phyloP scores from a whole-genome alignment of 2,797 vertebrate genomes.

The Sebastes reedi region DNA sequence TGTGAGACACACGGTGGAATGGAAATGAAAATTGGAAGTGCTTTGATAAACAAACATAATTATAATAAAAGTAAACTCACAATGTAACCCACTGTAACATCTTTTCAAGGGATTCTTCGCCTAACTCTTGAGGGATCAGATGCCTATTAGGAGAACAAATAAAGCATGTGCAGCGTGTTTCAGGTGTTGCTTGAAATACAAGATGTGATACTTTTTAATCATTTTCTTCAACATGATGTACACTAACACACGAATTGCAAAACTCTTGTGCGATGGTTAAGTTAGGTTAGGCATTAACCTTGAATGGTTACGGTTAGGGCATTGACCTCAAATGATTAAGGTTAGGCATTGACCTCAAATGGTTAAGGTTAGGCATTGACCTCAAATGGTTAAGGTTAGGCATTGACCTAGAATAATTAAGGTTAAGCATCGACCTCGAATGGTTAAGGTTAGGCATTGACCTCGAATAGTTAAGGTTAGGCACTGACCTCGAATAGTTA shows the following conservation, averaged over 20 bases:
- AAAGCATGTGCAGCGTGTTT: conserved; percentile 4
- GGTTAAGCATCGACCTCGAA: fast-evolving
- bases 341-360: too few species aligned
- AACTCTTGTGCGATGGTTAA: too few species aligned
- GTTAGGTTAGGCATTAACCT: too few species aligned
- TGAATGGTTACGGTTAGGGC: fast-evolving
- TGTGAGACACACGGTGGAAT: conserved; percentile 1
- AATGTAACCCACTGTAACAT: neutral
- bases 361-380: fast-evolving
- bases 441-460: too few species aligned
- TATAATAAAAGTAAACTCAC: neutral
- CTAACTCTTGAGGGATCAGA: neutral
- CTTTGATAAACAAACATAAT: conserved; percentile 33
- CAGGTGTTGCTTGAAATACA: neutral
- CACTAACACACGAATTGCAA: too few species aligned
- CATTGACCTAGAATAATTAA: fast-evolving
- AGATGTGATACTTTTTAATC: neutral
- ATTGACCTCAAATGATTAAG: fast-evolving
- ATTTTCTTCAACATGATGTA: neutral
- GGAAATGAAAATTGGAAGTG: conserved; percentile 10
- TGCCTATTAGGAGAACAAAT: neutral
- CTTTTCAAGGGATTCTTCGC: neutral
- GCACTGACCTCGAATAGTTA: fast-evolving
- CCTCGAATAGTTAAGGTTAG: too few species aligned
- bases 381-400: too few species aligned